Base-by-base conservation (phyloP, 2,113 vertebrate genomes). In the Dromas ardeola region DNA sequence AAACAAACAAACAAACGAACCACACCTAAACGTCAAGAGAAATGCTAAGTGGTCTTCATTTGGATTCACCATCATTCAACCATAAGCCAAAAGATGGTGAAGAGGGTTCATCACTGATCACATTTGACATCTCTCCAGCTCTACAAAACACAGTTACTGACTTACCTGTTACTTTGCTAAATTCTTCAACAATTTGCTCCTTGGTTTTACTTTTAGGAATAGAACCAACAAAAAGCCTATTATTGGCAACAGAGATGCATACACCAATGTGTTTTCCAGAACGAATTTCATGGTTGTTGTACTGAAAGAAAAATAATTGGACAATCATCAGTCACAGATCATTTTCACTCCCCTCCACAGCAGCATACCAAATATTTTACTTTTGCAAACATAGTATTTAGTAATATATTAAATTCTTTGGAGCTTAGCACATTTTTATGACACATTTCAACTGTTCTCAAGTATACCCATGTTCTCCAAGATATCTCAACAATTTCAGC, bases 181-280 rank as follows among this genome's bases (percentile, higher is more conserved):
- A 99, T 97, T 99, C 99, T 96, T 99, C 99, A 74, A 99, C 98
- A 82, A 99, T 99, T 97, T 99, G 99, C 95, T 99, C 99, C 98
- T 99, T 99, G 81, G 99, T 99, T 99, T 99, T 99, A 97, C 99
- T 99, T 97, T 99, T 99, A 96, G 99, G 99, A 97, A 99, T 99
- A 95, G 99, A 99, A 76, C 99, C 99, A 96, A 99, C 99, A 95
- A 99, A 99, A 95, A 99, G 99, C 81, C 99, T 98, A 98, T 99
- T 99, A 98, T 99, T 99, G 97, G 99, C 99, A 90, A 99, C 99
- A 27, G 99, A 99, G 98, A 99, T 99, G 97, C 99, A 99, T 61
- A 99, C 99, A 55, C 99, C 99, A 66, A 99, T 99, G 96, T 99
- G 99, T 97, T 99, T 99, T 92, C 99, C 99, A 26, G 99, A 98